A percentile compares a stretch with the other conserved stretches of the same genome.
Evolutionary conservation across 2,888 invertebrate species (phyloP).

Genomic region (Mythimna ferrago): DNA sequence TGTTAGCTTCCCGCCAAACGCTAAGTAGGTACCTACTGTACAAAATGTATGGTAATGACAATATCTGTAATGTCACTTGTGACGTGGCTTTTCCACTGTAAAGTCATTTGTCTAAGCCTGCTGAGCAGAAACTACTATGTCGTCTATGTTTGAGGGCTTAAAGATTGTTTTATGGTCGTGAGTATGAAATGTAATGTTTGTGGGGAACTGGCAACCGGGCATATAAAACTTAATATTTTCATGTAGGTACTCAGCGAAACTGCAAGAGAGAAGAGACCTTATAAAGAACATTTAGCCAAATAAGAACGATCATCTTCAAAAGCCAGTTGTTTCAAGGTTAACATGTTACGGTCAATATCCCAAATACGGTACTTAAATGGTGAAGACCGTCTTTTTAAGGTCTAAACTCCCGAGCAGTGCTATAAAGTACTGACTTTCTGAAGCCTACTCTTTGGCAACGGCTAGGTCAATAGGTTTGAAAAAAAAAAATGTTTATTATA

Average conservation of each 20-base stretch:
- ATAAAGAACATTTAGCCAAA: conserved; percentile 10
- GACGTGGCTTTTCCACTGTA: no score
- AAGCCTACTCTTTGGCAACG: no score
- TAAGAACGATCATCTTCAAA: conserved; percentile 20
- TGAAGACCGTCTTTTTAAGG: not conserved
- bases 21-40: no score
- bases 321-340: conserved; percentile 41
- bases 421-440: no score
- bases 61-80: no score
- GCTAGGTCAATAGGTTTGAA: no score
- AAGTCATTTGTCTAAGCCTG: no score
- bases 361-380: conserved; percentile 2
- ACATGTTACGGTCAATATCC: conserved; percentile 22
- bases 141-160: not conserved
- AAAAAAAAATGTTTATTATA: no score
- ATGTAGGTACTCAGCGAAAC: not conserved
- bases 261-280: not conserved
- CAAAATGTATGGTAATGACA: no score
- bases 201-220: not conserved
- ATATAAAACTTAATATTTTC: not conserved
- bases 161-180: not conserved
- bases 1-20: no score
- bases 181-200: not conserved
- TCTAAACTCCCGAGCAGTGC: no score
- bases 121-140: not conserved